phyloP scores from a whole-genome alignment of 1,140 invertebrate genomes.

The Whitmania pigra region DNA sequence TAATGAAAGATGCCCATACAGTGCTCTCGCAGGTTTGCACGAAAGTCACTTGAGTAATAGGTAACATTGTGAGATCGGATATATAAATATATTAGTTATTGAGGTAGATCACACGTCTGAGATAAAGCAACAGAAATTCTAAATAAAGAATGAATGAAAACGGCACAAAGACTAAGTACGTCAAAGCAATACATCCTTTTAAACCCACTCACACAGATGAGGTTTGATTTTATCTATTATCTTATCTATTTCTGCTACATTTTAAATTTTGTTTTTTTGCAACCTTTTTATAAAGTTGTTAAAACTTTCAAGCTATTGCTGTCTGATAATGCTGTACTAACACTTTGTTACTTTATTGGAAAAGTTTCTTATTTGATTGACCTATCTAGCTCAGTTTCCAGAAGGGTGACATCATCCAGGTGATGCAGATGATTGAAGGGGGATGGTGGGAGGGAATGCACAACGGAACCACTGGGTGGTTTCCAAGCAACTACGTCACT shows the following conservation, averaged over 20 bases:
- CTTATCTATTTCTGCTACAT: neutral
- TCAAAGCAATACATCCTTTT: slow-evolving; percentile 6
- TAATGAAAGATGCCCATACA: too few relatives aligned
- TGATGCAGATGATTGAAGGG: slow-evolving; percentile 79
- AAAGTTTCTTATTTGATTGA: neutral
- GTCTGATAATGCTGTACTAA: too few relatives aligned
- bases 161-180: neutral
- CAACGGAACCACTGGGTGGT: slow-evolving; percentile 89
- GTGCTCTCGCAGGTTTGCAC: too few relatives aligned
- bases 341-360: too few relatives aligned
- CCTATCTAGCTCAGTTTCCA: slow-evolving; percentile 73
- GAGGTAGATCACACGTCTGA: too few relatives aligned
- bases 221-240: neutral
- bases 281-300: too few relatives aligned
- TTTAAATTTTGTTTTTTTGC: too few relatives aligned
- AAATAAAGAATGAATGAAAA: neutral
- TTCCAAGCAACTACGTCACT: slow-evolving; percentile 91
- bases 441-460: slow-evolving; percentile 98
- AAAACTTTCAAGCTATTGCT: too few relatives aligned
- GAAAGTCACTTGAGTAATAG: too few relatives aligned
- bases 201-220: slow-evolving; percentile 13
- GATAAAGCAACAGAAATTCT: too few relatives aligned
- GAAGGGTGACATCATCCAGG: slow-evolving; percentile 89
- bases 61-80: too few relatives aligned
- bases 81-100: too few relatives aligned